phyloP scores from a whole-genome alignment of 1,140 invertebrate species.

The Diabrotica undecimpunctata region DNA sequence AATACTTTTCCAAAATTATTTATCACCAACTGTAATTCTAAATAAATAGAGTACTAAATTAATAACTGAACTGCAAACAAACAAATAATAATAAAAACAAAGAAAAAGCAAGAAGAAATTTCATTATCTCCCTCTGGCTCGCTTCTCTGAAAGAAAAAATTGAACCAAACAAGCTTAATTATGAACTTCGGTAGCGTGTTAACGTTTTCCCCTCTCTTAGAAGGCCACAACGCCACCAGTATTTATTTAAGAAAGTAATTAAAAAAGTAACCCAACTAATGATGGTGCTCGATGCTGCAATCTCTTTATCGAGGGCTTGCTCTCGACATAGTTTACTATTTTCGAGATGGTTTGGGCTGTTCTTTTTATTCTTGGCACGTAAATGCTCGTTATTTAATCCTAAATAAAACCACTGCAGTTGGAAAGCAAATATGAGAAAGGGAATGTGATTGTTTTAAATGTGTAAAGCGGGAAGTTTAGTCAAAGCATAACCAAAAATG shows the following conservation, averaged over 20 bases:
- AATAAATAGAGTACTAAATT: too few species aligned
- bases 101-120: too few species aligned
- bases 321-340: constrained; percentile 4
- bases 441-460: too few species aligned
- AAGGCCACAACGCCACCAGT: constrained; percentile 16
- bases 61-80: too few species aligned
- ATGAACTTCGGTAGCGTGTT: constrained; percentile 28
- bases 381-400: constrained; percentile 28
- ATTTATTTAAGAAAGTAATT: constrained; percentile 35
- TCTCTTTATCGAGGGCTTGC: constrained; percentile 7
- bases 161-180: constrained; percentile 27
- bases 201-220: constrained; percentile 25
- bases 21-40: too few species aligned
- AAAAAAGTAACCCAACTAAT: constrained; percentile 30
- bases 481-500: too few species aligned
- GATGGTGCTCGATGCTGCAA: constrained; percentile 22
- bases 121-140: too few species aligned
- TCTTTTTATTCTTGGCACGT: constrained; percentile 24
- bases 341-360: constrained; percentile 14
- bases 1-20: too few species aligned
- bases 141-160: constrained; percentile 3
- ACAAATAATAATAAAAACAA: too few species aligned
- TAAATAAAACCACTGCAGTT: constrained; percentile 2
- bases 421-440: too few species aligned
- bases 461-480: too few species aligned